Evolutionary conservation across 2,888 invertebrate genomes (phyloP), one percentile per base, ranked within the genome.

Genomic region (Leucophenga maculata): DNA sequence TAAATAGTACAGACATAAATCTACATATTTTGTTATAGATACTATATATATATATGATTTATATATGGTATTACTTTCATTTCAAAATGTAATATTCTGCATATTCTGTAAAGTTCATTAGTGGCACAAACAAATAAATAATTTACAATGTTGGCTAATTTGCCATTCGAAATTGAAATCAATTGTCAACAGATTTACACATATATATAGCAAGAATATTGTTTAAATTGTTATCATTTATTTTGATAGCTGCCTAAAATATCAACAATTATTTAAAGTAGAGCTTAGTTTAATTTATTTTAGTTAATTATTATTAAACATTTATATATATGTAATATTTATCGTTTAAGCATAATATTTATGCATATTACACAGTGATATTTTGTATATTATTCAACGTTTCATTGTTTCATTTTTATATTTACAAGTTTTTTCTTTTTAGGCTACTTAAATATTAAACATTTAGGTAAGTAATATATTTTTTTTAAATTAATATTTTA

Each of bases 391-490:
- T 50, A 46, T 14, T 46, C n/a, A 46, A 26, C 46, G 3, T 46
- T 13, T n/a, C n/a, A 14, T 46, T 46, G 46, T 46, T 46, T 46
- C 1, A 3, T 46, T 4, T 46, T 46, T 50, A 26, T 57, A 57
- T 57, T 22, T 57, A 57, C 57, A 57, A 22, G 18, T 11, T 57
- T 57, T 26, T n/a, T 18, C 31, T 22, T 31, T 69, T 72, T 69
- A 65, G 44, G 55, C 65, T 67, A 54, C 55, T 67, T 59, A 69
- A 66, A 57, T 46, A 68, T 48, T 64, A 48, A 48, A 64, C 46
- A 48, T 46, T 48, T 64, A 64, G 66, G 39, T 39, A 39, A 39
- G 18, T 50, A 16, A 50, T 50, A 2, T 54, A 54, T 54, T 54
- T 60, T 18, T 18, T 39, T 39, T 60, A 16, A 39, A 18, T 44